Base-by-base conservation (phyloP, 92 coral and sea anemone species). In the Metridium senile region DNA sequence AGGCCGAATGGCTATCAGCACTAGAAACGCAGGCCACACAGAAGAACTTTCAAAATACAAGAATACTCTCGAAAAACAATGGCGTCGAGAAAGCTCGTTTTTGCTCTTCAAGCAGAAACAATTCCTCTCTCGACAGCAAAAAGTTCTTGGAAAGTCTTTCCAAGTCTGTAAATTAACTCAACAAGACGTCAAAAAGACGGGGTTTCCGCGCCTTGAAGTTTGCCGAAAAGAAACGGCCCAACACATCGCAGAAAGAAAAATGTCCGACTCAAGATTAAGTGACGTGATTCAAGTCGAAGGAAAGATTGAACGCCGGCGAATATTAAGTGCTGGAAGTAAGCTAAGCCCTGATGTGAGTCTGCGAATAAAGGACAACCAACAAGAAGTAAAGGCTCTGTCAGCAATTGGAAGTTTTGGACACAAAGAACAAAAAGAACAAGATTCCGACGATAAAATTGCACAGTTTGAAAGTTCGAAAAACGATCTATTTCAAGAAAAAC, bases 21-120 rank as follows among this genome's bases (percentile, higher is more conserved):
- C 76, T 1, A 11, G 49, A 25, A 72, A 72, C 28, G 76, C 76
- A 18, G 51, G 76, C 10, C 52, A 39, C 56, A 54, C 17, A 62
- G 47, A 56, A 46, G 83, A 78, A 57, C 75, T 78, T 0, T 65
- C 54, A 56, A 78, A 56, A 33, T 78, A 67, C 68, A 70, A 78
- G 43, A 66, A 28, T 26, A 33, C 63, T 16, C 72, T 78, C 1
- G 83, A 78, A 25, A 68, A 78, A 33, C 83, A 75, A 63, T 1
- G 54, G 17, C 53, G 57, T 16, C 1, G 39, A 35, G 76, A 79
- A 33, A 69, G 33, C 21, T 79, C 84, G 0, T 79, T 68, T 30
- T 61, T 68, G 33, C 58, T 79, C 21, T 79, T 68, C 70, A 56
- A 79, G 20, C 52, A 35, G 49, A 79, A 79, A 25, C n/a, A 79